Evolutionary conservation across 1,140 invertebrate genomes (phyloP).

Genomic region (Drosophila sp.): DNA sequence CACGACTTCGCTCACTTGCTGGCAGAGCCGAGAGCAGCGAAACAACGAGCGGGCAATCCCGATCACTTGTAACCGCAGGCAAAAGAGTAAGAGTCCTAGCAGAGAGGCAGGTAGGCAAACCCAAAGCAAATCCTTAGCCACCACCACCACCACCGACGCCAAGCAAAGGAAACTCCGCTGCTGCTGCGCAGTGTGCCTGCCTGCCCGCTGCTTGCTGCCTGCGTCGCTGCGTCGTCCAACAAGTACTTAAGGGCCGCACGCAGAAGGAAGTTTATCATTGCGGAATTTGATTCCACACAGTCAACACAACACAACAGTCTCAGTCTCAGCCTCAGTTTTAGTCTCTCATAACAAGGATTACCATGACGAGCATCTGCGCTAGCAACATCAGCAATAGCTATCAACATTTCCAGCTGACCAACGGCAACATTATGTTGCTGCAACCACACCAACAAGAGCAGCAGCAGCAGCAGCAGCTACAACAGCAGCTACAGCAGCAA

Average conservation of each 20-base stretch:
- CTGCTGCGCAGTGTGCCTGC: conserved; percentile 7
- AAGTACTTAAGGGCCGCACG: conserved; percentile 64
- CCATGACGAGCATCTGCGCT: conserved; percentile 76
- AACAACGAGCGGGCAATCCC: neutral
- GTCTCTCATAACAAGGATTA: conserved; percentile 48
- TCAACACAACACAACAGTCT: conserved; percentile 39
- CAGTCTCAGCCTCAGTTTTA: conserved; percentile 7
- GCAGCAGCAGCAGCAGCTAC: conserved; percentile 52
- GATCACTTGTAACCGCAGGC: conserved; percentile 44
- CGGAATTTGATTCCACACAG: conserved; percentile 82
- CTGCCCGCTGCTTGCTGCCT: neutral
- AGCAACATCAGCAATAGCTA: conserved; percentile 64
- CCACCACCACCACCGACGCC: conserved; percentile 21
- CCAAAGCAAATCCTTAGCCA: conserved; percentile 23
- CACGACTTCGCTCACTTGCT: conserved; percentile 1
- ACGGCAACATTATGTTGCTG: conserved; percentile 70
- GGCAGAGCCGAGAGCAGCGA: neutral
- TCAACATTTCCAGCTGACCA: conserved; percentile 72
- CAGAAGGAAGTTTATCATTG: conserved; percentile 82
- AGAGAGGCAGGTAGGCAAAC: conserved; percentile 36
- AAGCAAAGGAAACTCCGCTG: conserved; percentile 21
- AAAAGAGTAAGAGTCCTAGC: conserved; percentile 21
- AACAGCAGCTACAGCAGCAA: conserved; percentile 63
- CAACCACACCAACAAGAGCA: conserved; percentile 52
- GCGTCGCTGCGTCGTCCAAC: conserved; percentile 7